phyloP scores from a whole-genome alignment of 2,797 vertebrate species.

The Premnoplex brunnescens region DNA sequence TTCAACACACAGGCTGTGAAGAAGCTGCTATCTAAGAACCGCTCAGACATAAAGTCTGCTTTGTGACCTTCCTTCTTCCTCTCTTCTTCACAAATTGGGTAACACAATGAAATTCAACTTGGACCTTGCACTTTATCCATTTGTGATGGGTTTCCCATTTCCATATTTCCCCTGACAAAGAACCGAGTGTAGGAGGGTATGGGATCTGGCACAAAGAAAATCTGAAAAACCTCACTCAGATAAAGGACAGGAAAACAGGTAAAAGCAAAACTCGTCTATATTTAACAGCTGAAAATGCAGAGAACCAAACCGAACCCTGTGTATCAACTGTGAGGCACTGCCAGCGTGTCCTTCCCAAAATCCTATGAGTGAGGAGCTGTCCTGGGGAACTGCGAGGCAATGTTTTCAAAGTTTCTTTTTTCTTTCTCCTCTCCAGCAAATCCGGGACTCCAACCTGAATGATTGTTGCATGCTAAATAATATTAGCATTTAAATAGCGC shows the following conservation, averaged over 20 bases:
- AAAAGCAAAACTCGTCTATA: background rate
- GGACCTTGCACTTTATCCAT: background rate
- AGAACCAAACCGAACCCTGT: fast-evolving
- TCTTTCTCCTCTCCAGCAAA: background rate
- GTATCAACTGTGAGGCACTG: background rate
- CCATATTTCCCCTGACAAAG: background rate
- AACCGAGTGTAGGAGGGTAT: fast-evolving
- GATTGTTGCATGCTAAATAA: constrained; percentile 59
- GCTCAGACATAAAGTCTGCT: background rate
- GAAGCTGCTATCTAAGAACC: background rate
- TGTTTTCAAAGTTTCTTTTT: constrained; percentile 28
- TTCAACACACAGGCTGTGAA: background rate
- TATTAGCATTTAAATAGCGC: constrained; percentile 67
- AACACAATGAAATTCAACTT: background rate
- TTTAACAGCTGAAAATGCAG: background rate
- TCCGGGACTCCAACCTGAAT: constrained; percentile 49
- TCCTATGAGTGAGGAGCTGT: background rate
- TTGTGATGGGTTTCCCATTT: background rate
- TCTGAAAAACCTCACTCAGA: background rate
- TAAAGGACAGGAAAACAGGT: background rate
- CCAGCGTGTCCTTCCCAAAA: background rate
- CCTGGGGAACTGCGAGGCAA: background rate
- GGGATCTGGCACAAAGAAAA: background rate
- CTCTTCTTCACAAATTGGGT: background rate
- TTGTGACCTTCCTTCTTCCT: background rate